These are phyloP conservation scores for Liasis olivaceus DNA, from an alignment of 2,797 vertebrate genomes.

Conservation along the genomic window DNA sequence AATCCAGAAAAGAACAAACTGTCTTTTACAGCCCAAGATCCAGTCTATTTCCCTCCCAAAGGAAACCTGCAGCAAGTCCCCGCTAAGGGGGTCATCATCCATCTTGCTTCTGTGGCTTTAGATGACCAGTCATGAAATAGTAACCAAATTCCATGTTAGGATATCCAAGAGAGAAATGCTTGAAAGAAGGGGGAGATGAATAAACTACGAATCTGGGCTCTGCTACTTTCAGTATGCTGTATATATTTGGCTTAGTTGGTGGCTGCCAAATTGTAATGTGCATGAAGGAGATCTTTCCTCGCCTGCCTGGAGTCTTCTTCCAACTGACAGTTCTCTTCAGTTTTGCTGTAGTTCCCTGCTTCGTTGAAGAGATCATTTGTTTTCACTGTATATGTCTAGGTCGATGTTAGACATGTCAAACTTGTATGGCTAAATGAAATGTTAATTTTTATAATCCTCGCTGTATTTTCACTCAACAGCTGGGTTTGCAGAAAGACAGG, in stretches of 20 bases:
- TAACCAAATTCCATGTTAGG: background rate
- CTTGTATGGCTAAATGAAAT: background rate
- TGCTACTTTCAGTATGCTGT: slow-evolving; percentile 12
- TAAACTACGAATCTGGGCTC: background rate
- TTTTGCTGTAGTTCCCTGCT: slow-evolving; percentile 2
- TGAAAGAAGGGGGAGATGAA: background rate
- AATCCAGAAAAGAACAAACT: slow-evolving; percentile 15
- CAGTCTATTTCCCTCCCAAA: background rate
- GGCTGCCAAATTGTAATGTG: slow-evolving; percentile 5
- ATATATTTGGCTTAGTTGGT: slow-evolving; percentile 19
- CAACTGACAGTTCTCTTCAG: background rate
- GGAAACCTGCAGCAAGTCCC: slow-evolving; percentile 1
- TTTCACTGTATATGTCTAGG: background rate
- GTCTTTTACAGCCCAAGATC: background rate
- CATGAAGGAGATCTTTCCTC: background rate
- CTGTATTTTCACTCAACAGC: background rate
- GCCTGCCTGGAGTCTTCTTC: slow-evolving; percentile 18
- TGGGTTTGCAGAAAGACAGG: background rate
- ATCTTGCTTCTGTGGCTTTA: background rate
- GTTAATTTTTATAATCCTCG: background rate
- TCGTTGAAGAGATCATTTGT: background rate
- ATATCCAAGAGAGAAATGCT: background rate
- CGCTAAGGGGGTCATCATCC: background rate
- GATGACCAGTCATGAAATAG: background rate
- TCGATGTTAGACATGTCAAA: background rate